These are phyloP conservation scores for Chionomys nivalis DNA, from an alignment of 2,113 vertebrate species.

Conservation along the genomic window DNA sequence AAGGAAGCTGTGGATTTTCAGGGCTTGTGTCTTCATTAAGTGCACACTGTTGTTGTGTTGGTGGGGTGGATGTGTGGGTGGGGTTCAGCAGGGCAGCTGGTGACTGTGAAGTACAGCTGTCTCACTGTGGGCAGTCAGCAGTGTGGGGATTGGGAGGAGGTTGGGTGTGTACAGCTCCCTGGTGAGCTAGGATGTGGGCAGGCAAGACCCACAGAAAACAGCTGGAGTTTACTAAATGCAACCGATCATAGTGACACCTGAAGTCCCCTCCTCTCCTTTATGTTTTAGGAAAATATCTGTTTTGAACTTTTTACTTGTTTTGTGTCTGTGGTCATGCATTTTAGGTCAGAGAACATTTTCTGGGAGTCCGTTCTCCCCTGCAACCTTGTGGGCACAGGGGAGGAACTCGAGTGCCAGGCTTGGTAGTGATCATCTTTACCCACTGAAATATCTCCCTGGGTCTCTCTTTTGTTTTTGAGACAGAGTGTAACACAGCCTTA, in stretches of 20 bases:
- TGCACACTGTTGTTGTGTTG: neutral
- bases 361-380: neutral
- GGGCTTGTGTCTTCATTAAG: neutral
- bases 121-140: neutral
- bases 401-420: neutral
- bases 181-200: neutral
- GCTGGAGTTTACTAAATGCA: neutral
- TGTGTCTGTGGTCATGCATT: neutral
- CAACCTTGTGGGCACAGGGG: no score
- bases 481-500: neutral
- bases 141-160: neutral
- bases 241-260: neutral
- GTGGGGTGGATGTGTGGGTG: neutral
- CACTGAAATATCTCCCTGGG: neutral
- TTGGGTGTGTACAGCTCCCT: neutral
- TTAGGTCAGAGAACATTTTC: neutral
- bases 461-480: neutral
- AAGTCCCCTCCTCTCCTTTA: neutral
- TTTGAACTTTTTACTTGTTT: neutral
- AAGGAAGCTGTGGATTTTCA: neutral
- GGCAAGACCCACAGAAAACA: neutral
- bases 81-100: neutral
- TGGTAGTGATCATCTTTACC: neutral
- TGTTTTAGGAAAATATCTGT: neutral
- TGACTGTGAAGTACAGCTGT: neutral